Evolutionary conservation across 2,797 vertebrate genomes (phyloP).

Genomic region (Enteromius thamalakanensis): DNA sequence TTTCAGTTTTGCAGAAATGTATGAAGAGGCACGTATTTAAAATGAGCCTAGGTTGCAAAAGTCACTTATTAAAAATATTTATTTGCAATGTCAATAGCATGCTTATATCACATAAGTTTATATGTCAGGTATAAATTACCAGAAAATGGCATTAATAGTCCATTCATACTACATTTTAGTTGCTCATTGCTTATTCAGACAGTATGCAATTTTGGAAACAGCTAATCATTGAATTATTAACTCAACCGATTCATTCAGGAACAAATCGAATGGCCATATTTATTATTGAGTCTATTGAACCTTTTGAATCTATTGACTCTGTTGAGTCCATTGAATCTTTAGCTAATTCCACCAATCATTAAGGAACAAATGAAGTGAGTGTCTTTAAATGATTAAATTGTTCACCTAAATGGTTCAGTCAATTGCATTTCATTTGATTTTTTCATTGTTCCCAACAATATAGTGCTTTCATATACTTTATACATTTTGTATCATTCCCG

Average conservation of each 20-base stretch:
- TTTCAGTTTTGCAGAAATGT: no score
- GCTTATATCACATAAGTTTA: not conserved
- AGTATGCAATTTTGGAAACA: not conserved
- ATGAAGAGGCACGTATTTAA: no score
- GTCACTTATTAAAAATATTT: not conserved
- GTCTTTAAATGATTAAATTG: not conserved
- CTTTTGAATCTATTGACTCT: not conserved
- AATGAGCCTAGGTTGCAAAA: no score
- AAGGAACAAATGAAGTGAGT: not conserved
- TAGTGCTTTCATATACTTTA: not conserved
- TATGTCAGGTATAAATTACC: not conserved
- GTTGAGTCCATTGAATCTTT: no score
- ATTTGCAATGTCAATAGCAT: not conserved
- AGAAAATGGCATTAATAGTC: not conserved
- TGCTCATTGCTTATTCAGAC: not conserved
- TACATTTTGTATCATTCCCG: not conserved
- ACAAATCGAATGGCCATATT: not conserved
- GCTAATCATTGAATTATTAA: not conserved
- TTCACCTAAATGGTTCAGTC: not conserved
- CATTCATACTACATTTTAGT: not conserved
- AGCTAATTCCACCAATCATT: no score
- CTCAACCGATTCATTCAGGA: not conserved
- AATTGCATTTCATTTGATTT: not conserved
- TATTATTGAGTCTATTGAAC: not conserved
- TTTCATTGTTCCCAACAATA: not conserved